Evolutionary conservation across 2,888 invertebrate species (phyloP), one percentile per base, ranked within the genome.

Genomic region (Yponomeuta cagnagella): DNA sequence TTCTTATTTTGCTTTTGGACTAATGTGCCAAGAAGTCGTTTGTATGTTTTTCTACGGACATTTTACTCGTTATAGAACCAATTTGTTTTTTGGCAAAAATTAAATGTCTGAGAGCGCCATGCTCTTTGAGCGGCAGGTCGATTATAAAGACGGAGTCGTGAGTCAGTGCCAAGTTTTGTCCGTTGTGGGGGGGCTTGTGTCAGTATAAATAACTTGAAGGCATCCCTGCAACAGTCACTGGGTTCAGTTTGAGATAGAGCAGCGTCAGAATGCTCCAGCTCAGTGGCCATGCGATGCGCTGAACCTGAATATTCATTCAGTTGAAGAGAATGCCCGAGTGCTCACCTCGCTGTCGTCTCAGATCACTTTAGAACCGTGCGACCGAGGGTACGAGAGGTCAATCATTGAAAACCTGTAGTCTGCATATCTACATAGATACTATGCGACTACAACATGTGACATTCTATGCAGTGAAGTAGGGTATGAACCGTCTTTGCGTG

Each of bases 251-350:
- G 52, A 58, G 52, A 58, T 3, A 15, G 15, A 58, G 52, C 52
- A 15, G 52, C 52, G 52, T 58, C 12, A 15, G 52, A 58, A 58
- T 58, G 12, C 12, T 58, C 52, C 52, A 58, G 52, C 52, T 15
- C 52, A 58, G 52, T 58, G 52, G 52, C 52, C 52, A 58, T 2
- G 12, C 52, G 8, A 58, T 58, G 52, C 52, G 15, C 52, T 58
- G 52, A 58, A 58, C 52, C 52, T 58, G 52, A 58, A 58, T 58
- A 58, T 12, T 58, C 52, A 58, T 58, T 58, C 52, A 58, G 52
- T 58, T 15, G 52, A 58, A 43, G 5, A 43, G 43, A 43, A 3
- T 43, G 43, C 43, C 43, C 43, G 52, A 52, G 10, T 52, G 52
- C 52, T 58, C 52, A 12, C 52, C 52, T 58, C 52, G 52, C 52